Base-by-base conservation (phyloP, 2,888 invertebrate species). In the Melieria crassipennis region DNA sequence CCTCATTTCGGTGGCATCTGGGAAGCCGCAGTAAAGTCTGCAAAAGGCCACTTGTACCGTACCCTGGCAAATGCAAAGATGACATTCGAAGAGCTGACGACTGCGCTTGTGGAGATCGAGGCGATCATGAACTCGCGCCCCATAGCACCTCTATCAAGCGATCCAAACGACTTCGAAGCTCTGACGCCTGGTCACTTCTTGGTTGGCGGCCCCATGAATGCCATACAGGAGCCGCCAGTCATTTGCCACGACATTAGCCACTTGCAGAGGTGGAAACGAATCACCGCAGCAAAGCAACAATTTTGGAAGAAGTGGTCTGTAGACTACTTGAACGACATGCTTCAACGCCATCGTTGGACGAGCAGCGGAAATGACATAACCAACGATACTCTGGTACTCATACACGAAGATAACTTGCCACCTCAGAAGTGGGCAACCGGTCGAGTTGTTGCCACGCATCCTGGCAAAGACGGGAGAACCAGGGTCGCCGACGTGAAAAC, bases 61-160 rank as follows among this genome's bases (percentile, higher is more conserved):
- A 64, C 48, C 11, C 5, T 72, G 10, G 55, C 55, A 6, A 68
- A 55, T 3, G 63, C 71, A 3, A 42, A 68, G 1, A 43, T 65
- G 6, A 56, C 74, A 4, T 73, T 68, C 16, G 75, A 75, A 58
- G 74, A 76, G 52, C 61, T 75, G 9, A 4, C 63, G 7, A 75
- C 71, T 9, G 61, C 67, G 6, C 46, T 70, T 9, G 46, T 62
- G 10, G 72, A 73, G 48, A 73, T 75, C n/a, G 73, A 73, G 65
- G 71, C 71, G 3, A 48, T 70, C 1, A 52, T 72, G 45, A 75
- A 72, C 57, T 73, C 69, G 5, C 47, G 71, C 45, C 74, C 73
- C 1, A 64, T 73, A 9, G 69, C 71, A n/a, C 57, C 74, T 13
- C 62, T 71, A 7, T 58, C 72, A 0, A 30, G 56, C 4, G 72